Percentiles rank a stretch among this genome's conserved stretches.
Evolutionary conservation across 2,888 invertebrate genomes (phyloP).

Genomic region (Terebella lapidaria): DNA sequence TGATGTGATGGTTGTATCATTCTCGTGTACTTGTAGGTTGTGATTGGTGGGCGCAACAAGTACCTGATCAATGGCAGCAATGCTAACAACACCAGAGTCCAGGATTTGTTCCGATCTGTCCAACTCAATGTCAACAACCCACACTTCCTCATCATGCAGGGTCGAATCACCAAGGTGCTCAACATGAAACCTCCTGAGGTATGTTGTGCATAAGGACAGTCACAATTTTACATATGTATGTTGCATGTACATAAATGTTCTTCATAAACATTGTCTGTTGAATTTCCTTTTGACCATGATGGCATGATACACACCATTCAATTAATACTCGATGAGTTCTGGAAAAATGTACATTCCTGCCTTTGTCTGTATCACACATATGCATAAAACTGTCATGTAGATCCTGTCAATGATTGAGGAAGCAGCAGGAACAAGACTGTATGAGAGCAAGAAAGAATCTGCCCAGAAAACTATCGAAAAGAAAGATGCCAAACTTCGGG

Average conservation of each 20-base stretch:
- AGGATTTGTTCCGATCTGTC: conserved; percentile 92
- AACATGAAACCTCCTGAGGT: conserved; percentile 98
- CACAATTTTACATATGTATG: no score
- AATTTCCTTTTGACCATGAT: no score
- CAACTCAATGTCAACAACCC: conserved; percentile 99
- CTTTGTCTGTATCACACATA: no score
- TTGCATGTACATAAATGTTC: no score
- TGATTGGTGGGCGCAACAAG: conserved; percentile 69
- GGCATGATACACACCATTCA: no score
- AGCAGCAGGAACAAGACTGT: conserved; percentile 95
- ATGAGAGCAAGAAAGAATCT: conserved; percentile 84
- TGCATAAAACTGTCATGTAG: no score
- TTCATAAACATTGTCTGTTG: no score
- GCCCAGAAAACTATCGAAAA: conserved; percentile 83
- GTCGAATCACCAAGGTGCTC: conserved; percentile 94
- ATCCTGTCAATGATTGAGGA: conserved; percentile 84
- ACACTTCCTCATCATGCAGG: conserved; percentile 99
- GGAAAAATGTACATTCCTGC: not conserved
- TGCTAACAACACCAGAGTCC: conserved; percentile 83
- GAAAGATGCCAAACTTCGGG: conserved; percentile 83
- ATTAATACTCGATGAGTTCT: not conserved
- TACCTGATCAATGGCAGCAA: conserved; percentile 89
- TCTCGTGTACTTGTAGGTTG: no score
- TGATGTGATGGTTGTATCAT: no score
- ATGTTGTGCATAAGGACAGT: no score